Conservation (phyloP, 2,888 invertebrate genomes). For the Lacanobia oleracea region DNA sequence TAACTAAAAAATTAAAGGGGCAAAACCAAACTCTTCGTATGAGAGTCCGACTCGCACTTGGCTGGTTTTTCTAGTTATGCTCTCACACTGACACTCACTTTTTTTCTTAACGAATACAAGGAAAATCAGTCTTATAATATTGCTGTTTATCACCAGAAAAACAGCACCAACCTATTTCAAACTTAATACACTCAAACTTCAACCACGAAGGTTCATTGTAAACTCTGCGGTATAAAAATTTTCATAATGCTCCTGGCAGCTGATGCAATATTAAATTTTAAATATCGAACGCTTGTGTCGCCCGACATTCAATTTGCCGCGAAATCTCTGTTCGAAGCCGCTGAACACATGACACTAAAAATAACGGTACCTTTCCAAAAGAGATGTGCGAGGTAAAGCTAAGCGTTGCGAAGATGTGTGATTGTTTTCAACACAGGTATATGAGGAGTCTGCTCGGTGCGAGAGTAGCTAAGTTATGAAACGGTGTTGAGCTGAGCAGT, state of each 20-base stretch:
- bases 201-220: conserved; percentile 62
- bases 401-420: neutral
- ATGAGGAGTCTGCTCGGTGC: neutral
- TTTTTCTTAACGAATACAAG: no score
- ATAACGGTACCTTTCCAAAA: conserved; percentile 65
- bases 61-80: no score
- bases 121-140: neutral
- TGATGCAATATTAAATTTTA: conserved; percentile 89
- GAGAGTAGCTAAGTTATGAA: neutral
- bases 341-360: conserved; percentile 75
- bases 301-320: conserved; percentile 82
- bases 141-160: conserved; percentile 25
- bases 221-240: conserved; percentile 72
- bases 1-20: no score
- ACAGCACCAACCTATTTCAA: conserved; percentile 22
- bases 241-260: conserved; percentile 85
- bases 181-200: conserved; percentile 38
- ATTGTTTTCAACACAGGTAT: neutral
- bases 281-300: conserved; percentile 83
- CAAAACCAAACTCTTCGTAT: no score
- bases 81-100: no score
- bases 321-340: conserved; percentile 78
- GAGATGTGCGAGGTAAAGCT: neutral
- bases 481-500: neutral
- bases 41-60: no score